phyloP scores from a whole-genome alignment of 1,140 invertebrate species.

The Bilobella aurantiaca region DNA sequence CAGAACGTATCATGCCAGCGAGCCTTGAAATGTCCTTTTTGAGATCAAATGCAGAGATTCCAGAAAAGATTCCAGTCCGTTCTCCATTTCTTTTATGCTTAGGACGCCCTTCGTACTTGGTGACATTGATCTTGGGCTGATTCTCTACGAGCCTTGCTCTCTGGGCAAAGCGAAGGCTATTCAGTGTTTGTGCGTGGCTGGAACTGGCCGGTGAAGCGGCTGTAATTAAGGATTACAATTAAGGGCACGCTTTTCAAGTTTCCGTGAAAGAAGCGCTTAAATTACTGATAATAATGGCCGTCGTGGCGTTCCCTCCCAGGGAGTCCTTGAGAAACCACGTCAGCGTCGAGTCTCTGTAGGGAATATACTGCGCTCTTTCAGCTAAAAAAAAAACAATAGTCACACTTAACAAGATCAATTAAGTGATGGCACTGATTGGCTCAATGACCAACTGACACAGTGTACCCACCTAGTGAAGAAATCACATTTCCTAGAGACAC shows the following conservation, averaged over 20 bases:
- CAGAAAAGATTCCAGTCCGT: constrained; percentile 7
- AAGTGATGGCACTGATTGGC: not conserved
- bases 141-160: constrained; percentile 58
- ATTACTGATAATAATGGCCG: constrained; percentile 54
- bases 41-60: constrained; percentile 29
- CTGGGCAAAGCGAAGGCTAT: constrained; percentile 57
- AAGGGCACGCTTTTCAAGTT: not conserved
- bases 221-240: constrained; percentile 40
- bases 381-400: constrained; percentile 17
- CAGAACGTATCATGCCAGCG: constrained; percentile 27
- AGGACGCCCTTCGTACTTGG: not conserved
- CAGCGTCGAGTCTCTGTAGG: constrained; percentile 61
- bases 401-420: not conserved
- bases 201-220: constrained; percentile 56
- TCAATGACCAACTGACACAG: not conserved
- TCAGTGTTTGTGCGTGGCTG: constrained; percentile 59
- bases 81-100: not conserved
- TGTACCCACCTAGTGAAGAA: constrained; percentile 52
- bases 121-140: constrained; percentile 46
- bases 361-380: constrained; percentile 46
- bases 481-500: constrained; percentile 69
- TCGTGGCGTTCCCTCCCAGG: constrained; percentile 53
- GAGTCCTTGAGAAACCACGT: constrained; percentile 63
- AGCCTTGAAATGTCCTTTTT: constrained; percentile 31
- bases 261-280: not conserved